A percentile compares a stretch with the other conserved stretches of the same genome.
Evolutionary conservation across 1,140 invertebrate genomes (phyloP).

Genomic region (Hylyphantes graminicola): DNA sequence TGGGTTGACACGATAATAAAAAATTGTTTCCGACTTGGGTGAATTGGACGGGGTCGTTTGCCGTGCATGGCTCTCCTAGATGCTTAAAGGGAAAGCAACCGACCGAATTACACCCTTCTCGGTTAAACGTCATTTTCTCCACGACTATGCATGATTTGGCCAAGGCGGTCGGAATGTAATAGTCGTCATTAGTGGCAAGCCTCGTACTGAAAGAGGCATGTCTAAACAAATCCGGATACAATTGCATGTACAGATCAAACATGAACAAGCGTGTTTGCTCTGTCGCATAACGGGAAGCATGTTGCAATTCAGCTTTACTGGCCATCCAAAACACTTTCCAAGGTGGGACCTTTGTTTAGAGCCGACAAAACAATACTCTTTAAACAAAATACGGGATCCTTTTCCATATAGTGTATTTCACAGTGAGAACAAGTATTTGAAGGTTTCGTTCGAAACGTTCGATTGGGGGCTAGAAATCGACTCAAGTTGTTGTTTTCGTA

Average conservation of each 20-base stretch:
- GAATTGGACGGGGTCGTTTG: background rate
- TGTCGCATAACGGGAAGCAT: background rate
- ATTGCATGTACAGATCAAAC: background rate
- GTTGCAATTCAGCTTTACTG: background rate
- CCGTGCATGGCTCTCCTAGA: background rate
- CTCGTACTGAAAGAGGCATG: background rate
- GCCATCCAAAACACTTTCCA: background rate
- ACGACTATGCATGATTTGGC: background rate
- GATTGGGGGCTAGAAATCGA: background rate
- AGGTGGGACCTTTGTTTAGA: background rate
- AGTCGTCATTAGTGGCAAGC: background rate
- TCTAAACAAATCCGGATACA: background rate
- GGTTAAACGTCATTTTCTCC: background rate
- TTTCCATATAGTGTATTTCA: background rate
- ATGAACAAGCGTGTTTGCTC: background rate
- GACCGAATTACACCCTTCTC: background rate
- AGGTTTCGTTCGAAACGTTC: background rate
- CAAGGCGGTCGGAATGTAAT: background rate
- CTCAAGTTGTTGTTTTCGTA: background rate
- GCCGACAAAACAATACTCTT: background rate
- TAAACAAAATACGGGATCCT: background rate
- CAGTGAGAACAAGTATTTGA: background rate
- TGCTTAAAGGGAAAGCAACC: background rate
- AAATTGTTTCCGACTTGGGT: background rate
- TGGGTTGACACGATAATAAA: background rate